Evolutionary conservation across 2,113 vertebrate genomes (phyloP).

Genomic region (Chloroceryle aenea): DNA sequence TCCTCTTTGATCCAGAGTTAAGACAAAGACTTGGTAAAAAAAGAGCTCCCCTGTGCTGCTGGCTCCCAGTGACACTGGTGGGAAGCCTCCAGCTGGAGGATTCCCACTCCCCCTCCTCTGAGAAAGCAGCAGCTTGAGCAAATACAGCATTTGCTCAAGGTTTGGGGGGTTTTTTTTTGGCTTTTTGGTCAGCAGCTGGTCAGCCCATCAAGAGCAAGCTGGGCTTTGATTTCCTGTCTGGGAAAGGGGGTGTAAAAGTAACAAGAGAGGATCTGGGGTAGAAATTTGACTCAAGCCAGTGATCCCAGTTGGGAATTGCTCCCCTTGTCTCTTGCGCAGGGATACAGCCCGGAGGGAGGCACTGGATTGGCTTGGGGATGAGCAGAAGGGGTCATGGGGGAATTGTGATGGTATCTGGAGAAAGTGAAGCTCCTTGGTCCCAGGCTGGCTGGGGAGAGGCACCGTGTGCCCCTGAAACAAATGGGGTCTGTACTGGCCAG

Average conservation of each 20-base stretch:
- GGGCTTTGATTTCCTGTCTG: conserved; percentile 49
- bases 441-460: neutral
- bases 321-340: neutral
- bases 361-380: neutral
- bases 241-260: neutral
- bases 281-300: neutral
- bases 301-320: neutral
- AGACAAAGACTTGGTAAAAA: neutral
- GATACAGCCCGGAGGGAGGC: neutral
- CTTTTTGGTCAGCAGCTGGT: conserved; percentile 47
- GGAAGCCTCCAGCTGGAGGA: neutral
- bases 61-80: neutral
- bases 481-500: no score
- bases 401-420: neutral
- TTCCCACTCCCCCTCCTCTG: conserved; percentile 3
- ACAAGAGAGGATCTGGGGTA: neutral
- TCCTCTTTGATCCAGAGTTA: neutral
- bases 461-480: neutral
- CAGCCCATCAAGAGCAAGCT: neutral
- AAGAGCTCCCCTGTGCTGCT: neutral
- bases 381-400: no score
- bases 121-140: conserved; percentile 15
- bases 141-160: neutral
- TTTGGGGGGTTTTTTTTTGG: neutral
- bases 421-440: neutral